These are phyloP conservation scores for Clarias laeviceps DNA, from an alignment of 2,797 vertebrate species.

Conservation along the genomic window DNA sequence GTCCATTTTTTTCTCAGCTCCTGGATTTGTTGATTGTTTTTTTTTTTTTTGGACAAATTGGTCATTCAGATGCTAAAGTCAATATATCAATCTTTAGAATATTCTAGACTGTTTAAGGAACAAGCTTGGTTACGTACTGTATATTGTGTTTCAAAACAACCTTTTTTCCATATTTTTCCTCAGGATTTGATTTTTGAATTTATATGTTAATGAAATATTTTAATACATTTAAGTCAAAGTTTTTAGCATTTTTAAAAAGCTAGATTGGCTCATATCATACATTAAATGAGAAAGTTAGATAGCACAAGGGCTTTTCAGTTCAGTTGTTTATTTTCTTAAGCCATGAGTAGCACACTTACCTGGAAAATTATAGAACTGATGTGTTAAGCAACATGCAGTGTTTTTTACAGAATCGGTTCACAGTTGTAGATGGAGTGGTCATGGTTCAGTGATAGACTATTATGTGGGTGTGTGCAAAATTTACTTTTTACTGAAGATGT, in stretches of 20 bases:
- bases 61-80: too few species aligned
- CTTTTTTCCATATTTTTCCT: neutral
- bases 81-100: too few species aligned
- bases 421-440: slow-evolving; percentile 46
- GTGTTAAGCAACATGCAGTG: slow-evolving; percentile 23
- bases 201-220: neutral
- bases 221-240: neutral
- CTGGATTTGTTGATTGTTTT: neutral
- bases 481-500: slow-evolving; percentile 38
- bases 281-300: neutral
- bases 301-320: neutral
- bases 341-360: neutral
- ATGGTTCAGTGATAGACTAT: slow-evolving; percentile 55
- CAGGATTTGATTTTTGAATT: neutral
- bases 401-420: slow-evolving; percentile 24
- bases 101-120: too few species aligned
- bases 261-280: neutral
- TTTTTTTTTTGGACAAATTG: too few species aligned
- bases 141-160: neutral
- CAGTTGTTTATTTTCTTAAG: slow-evolving; percentile 24
- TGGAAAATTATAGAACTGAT: slow-evolving; percentile 23
- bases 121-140: too few species aligned
- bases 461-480: slow-evolving; percentile 52
- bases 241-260: neutral
- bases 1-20: neutral